Conservation (phyloP, 2,113 vertebrate species). For the Amblyornis subalaris region DNA sequence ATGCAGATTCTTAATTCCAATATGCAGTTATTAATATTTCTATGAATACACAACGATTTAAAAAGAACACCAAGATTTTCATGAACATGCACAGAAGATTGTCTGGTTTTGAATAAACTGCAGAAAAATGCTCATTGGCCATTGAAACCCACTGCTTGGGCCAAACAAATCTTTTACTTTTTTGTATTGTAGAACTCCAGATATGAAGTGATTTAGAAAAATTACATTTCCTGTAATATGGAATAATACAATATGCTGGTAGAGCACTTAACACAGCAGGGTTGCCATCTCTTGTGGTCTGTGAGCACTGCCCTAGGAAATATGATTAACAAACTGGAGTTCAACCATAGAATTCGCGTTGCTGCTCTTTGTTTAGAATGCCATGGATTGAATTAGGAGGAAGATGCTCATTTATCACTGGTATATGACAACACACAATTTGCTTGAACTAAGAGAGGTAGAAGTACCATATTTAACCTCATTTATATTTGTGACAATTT, state of each 20-base stretch:
- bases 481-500: neutral
- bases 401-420: neutral
- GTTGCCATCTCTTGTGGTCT: neutral
- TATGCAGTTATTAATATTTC: neutral
- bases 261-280: neutral
- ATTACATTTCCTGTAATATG: neutral
- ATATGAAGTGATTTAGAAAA: neutral
- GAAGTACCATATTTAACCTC: neutral
- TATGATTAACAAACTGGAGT: neutral
- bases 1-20: neutral
- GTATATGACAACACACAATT: neutral
- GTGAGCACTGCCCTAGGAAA: neutral
- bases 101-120: neutral
- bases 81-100: fast-evolving
- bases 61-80: neutral
- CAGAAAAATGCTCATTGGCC: neutral
- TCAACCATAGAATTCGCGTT: neutral
- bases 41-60: neutral
- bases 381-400: neutral
- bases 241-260: neutral
- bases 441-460: neutral
- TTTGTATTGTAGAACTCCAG: neutral
- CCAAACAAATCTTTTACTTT: neutral
- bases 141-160: neutral
- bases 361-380: neutral